Evolutionary conservation across 2,888 invertebrate genomes (phyloP).

Genomic region (Blera fallax): DNA sequence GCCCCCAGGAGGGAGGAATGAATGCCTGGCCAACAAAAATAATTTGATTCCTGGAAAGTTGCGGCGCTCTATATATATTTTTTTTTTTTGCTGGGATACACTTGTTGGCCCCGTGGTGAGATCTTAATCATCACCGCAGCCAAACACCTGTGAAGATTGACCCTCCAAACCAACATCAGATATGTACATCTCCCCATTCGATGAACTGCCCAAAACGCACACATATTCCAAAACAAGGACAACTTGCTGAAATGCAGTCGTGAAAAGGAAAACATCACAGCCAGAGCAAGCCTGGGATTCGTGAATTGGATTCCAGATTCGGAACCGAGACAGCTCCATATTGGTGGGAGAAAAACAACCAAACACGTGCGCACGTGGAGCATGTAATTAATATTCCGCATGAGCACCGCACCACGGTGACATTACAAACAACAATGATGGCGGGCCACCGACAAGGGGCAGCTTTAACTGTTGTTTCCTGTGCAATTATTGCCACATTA

Average conservation of each 20-base stretch:
- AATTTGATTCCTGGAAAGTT: constrained; percentile 41
- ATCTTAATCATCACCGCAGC: constrained; percentile 33
- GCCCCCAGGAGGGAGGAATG: not conserved
- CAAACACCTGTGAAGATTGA: constrained; percentile 22
- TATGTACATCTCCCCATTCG: not conserved
- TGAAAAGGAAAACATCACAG: not conserved
- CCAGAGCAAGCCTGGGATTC: not conserved
- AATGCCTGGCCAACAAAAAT: not conserved
- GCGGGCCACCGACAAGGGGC: not conserved
- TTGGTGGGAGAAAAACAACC: not conserved
- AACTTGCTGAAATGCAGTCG: too few relatives aligned
- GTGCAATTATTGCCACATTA: constrained; percentile 66
- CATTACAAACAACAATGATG: constrained; percentile 14
- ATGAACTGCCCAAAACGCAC: not conserved
- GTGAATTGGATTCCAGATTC: not conserved
- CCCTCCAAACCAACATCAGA: not conserved
- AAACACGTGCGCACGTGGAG: constrained; percentile 22
- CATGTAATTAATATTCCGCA: constrained; percentile 8
- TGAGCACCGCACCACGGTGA: constrained; percentile 6
- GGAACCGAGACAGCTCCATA: not conserved
- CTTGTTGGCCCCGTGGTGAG: constrained; percentile 1
- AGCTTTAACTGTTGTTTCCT: constrained; percentile 38
- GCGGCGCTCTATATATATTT: not conserved
- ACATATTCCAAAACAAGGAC: too few relatives aligned
- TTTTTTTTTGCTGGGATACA: not conserved